Evolutionary conservation across 2,888 invertebrate genomes (phyloP).

Genomic region (Stenodera caucasica): DNA sequence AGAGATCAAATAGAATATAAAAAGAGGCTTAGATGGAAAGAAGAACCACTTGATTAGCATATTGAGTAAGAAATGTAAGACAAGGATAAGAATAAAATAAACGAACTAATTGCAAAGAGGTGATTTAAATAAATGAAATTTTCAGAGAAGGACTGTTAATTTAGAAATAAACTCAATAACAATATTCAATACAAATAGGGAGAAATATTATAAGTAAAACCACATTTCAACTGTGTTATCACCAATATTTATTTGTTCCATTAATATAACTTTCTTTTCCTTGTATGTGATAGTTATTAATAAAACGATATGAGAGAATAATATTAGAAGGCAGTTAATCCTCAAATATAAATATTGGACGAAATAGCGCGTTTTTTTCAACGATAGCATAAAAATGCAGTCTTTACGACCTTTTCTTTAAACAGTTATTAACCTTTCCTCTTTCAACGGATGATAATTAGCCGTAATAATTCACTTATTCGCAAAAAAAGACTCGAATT

Average conservation of each 20-base stretch:
- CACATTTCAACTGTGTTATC: background rate
- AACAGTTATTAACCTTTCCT: constrained; percentile 25
- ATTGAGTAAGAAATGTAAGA: background rate
- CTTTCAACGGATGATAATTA: constrained; percentile 5
- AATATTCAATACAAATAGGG: background rate
- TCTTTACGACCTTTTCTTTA: constrained; percentile 21
- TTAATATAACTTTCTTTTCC: background rate
- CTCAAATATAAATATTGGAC: background rate
- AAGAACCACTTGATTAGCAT: background rate
- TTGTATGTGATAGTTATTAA: no score
- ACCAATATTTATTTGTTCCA: background rate
- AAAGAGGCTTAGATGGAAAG: background rate
- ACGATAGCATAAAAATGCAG: constrained; percentile 19
- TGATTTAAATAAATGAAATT: background rate
- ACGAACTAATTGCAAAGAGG: background rate
- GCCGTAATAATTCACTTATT: background rate
- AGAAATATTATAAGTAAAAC: no score
- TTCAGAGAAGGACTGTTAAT: background rate
- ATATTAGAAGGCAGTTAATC: background rate
- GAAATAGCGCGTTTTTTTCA: background rate
- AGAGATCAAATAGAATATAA: constrained; percentile 1
- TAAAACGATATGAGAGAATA: background rate
- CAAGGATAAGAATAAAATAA: background rate
- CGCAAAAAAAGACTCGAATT: background rate
- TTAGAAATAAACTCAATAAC: background rate